These are phyloP conservation scores for Danio tinwini DNA, from an alignment of 2,797 vertebrate genomes.

Conservation along the genomic window DNA sequence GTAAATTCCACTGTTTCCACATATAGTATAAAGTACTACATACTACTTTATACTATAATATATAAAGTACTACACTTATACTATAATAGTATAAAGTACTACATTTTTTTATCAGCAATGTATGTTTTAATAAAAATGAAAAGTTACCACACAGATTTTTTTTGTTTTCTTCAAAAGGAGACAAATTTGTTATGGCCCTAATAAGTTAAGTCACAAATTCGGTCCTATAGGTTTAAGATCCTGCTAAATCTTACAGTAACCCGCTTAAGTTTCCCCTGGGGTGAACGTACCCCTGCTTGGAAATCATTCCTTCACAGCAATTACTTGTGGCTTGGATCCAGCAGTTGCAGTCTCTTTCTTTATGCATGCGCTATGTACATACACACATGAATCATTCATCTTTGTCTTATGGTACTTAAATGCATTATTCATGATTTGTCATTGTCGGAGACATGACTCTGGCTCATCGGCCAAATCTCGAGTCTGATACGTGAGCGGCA, in stretches of 20 bases:
- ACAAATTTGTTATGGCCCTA: not conserved
- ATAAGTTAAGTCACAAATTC: not conserved
- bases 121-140: not conserved
- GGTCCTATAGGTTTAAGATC: not conserved
- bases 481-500: slow-evolving; percentile 2
- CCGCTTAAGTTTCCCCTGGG: not conserved
- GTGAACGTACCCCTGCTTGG: not conserved
- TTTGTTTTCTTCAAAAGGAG: not conserved
- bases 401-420: slow-evolving; percentile 22
- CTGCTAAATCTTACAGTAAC: slow-evolving; percentile 10
- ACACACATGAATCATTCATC: slow-evolving; percentile 22
- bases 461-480: slow-evolving; percentile 10
- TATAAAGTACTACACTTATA: no score
- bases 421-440: slow-evolving; percentile 21
- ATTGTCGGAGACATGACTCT: slow-evolving; percentile 12
- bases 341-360: slow-evolving; percentile 17
- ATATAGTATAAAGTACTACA: no score
- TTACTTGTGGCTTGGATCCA: slow-evolving; percentile 19
- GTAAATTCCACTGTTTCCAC: no score
- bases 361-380: slow-evolving; percentile 5
- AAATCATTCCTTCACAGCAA: slow-evolving; percentile 28
- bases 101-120: not conserved
- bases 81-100: no score
- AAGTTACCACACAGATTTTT: not conserved
- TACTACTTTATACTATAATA: no score